Percentiles rank a stretch among this genome's conserved stretches.
phyloP scores from a whole-genome alignment of 2,797 vertebrate genomes.

The Schizothorax lantsangensis region DNA sequence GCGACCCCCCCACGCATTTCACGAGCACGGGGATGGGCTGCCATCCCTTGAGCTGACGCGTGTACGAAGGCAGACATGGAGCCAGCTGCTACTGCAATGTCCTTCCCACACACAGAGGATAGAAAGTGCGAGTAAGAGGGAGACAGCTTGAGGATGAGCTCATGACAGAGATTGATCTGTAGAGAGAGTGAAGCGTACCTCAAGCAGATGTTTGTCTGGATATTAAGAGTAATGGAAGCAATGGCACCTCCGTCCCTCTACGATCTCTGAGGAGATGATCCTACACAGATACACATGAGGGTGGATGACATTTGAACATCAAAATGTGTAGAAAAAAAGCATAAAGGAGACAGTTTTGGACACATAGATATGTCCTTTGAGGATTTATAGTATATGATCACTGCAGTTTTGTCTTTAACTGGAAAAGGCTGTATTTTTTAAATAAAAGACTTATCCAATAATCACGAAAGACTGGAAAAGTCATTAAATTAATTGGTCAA shows the following conservation, averaged over 20 bases:
- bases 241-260: conserved; percentile 63
- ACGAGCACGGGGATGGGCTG: conserved; percentile 20
- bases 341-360: background rate
- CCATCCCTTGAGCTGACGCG: conserved; percentile 41
- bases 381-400: background rate
- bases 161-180: conserved; percentile 76
- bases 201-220: conserved; percentile 77
- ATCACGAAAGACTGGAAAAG: background rate
- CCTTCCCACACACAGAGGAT: conserved; percentile 35
- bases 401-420: background rate
- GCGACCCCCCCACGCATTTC: conserved; percentile 9
- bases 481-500: too few relatives aligned
- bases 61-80: background rate
- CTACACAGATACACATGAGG: conserved; percentile 62
- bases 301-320: background rate
- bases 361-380: background rate
- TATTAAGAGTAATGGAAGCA: conserved; percentile 73
- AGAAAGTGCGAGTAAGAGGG: conserved; percentile 23
- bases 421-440: background rate
- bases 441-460: background rate
- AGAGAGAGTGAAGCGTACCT: conserved; percentile 70
- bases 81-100: conserved; percentile 46
- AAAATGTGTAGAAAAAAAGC: background rate
- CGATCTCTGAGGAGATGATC: conserved; percentile 57
- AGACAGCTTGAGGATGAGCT: conserved; percentile 66